Evolutionary conservation across 2,113 vertebrate genomes (phyloP), one percentile per base, ranked within the genome.

Genomic region (Siniperca knerii): DNA sequence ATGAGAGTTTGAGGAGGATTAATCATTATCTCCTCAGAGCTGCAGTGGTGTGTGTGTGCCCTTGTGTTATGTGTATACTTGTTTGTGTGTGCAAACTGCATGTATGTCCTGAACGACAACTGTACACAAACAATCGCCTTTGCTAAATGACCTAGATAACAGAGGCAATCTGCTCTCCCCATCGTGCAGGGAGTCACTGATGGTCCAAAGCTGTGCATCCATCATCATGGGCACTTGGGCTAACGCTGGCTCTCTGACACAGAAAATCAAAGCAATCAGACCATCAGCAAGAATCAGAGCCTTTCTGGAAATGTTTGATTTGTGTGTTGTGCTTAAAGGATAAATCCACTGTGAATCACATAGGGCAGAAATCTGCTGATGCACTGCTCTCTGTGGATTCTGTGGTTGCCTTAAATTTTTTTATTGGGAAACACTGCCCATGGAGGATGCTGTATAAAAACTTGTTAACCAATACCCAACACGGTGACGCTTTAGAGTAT

Each of bases 81-180:
- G 64, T 66, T 18, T 72, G 40, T 57, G 35, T 65, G 75, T 54
- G 23, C 55, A 76, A 54, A 79, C 18, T 62, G 61, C 61, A 58
- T 76, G 71, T 29, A 70, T 71, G 57, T 69, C 64, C 70, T 75
- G 1, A 76, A 68, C 10, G 0, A 15, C 0, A 74, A 46, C 35
- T 69, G 71, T 25, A 67, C 64, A 80, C 74, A 65, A 65, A 75
- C 78, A 77, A 52, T 44, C 42, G 71, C 68, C 33, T 84, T 40
- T 52, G 42, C 68, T 86, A 83, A 79, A 78, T 90, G 87, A 89
- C 89, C 87, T 79, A 88, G 42, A 86, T 90, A 89, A 87, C 64
- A 57, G 68, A 90, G 20, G 72, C 87, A 88, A 79, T 86, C 83
- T 88, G 81, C 75, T 80, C 70, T 29, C 62, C 50, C 75, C 58